These are phyloP conservation scores for Elephas maximus DNA, from an alignment of 2,113 vertebrate species.

Conservation along the genomic window DNA sequence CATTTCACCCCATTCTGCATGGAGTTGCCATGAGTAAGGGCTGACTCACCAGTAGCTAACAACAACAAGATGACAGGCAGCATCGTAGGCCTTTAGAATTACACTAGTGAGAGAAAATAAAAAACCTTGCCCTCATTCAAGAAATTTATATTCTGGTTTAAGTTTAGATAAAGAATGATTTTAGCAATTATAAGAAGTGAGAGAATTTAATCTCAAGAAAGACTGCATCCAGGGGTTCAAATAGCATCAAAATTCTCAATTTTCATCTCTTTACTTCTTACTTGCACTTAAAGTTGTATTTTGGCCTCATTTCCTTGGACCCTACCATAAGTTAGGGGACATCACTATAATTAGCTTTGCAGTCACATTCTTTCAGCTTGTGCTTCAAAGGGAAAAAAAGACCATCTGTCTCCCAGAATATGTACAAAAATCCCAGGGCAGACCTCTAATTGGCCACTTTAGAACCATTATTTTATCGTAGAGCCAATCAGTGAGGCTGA, in stretches of 20 bases:
- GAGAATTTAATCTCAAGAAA: background rate
- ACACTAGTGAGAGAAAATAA: background rate
- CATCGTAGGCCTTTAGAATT: background rate
- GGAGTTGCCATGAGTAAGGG: too few relatives aligned
- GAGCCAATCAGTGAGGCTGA: background rate
- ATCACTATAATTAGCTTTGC: background rate
- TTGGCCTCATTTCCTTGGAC: background rate
- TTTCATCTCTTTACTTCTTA: background rate
- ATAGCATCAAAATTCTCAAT: background rate
- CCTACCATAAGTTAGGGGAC: background rate
- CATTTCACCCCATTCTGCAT: too few relatives aligned
- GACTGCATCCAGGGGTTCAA: background rate
- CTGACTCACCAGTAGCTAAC: too few relatives aligned
- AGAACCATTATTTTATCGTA: background rate
- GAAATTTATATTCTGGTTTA: background rate
- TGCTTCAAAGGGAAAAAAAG: background rate
- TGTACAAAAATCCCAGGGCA: background rate
- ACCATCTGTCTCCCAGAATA: background rate
- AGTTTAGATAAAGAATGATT: background rate
- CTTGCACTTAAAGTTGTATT: background rate
- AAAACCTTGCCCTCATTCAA: background rate
- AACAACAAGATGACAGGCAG: background rate
- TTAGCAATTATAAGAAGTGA: slow-evolving; percentile 36
- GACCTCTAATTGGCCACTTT: background rate
- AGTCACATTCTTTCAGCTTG: background rate